Conservation (phyloP, 2,113 vertebrate genomes). For the Sminthopsis crassicaudata region DNA sequence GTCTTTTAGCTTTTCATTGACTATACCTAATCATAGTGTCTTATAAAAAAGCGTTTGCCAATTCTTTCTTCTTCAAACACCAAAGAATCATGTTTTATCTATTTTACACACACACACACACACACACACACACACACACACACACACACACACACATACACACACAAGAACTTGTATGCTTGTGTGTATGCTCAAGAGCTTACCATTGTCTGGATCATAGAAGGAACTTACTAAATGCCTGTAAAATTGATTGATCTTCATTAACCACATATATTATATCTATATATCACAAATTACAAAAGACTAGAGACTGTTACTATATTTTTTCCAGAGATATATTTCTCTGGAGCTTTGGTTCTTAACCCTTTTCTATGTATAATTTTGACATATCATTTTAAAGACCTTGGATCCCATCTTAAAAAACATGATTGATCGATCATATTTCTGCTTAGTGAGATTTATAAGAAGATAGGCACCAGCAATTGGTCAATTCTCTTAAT, state of each 20-base stretch:
- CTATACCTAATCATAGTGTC: neutral
- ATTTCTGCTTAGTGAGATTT: conserved; percentile 47
- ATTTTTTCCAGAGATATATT: neutral
- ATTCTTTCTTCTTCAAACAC: neutral
- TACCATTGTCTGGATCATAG: neutral
- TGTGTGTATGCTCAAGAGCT: neutral
- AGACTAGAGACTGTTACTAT: rapidly evolving
- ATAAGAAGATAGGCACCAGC: conserved; percentile 44
- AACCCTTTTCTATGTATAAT: neutral
- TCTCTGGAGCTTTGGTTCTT: conserved; percentile 49
- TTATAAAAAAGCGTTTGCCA: neutral
- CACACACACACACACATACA: no score
- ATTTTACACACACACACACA: no score
- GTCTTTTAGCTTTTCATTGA: neutral
- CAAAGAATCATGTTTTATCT: neutral
- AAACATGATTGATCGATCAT: neutral
- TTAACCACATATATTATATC: neutral
- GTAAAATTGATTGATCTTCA: neutral
- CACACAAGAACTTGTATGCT: neutral
- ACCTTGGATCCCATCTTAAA: conserved; percentile 57
- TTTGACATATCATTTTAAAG: conserved; percentile 56
- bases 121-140: no score
- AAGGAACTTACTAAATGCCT: neutral
- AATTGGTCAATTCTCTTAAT: conserved; percentile 34
- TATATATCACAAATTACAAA: neutral